A percentile compares a stretch with the other conserved stretches of the same genome.
phyloP scores from a whole-genome alignment of 2,888 invertebrate genomes.

The Tholera decimalis region DNA sequence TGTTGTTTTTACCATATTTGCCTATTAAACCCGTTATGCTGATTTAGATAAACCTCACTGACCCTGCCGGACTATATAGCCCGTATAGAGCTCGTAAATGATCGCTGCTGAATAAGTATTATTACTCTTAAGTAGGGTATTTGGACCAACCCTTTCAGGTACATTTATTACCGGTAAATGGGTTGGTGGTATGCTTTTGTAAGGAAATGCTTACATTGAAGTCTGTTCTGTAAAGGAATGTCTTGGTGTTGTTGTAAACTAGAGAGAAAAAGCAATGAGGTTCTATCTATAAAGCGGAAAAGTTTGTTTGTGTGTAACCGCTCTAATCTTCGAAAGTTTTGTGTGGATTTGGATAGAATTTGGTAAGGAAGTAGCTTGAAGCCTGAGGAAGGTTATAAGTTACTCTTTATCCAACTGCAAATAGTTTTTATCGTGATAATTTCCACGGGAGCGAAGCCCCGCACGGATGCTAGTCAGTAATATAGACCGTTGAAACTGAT shows the following conservation, averaged over 20 bases:
- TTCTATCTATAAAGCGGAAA: not conserved
- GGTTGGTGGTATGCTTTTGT: not conserved
- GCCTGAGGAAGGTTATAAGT: too few relatives aligned
- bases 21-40: conserved; percentile 40
- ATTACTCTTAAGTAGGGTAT: conserved; percentile 31
- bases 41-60: conserved; percentile 25
- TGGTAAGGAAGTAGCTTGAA: too few relatives aligned
- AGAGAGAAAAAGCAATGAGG: too few relatives aligned
- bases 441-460: too few relatives aligned
- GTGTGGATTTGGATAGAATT: too few relatives aligned
- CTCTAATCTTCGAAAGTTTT: too few relatives aligned
- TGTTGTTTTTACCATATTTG: conserved; percentile 21
- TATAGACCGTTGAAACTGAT: too few relatives aligned
- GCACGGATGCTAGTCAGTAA: too few relatives aligned
- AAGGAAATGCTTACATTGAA: not conserved
- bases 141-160: conserved; percentile 7
- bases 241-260: too few relatives aligned
- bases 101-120: conserved; percentile 53
- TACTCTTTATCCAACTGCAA: not conserved
- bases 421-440: too few relatives aligned
- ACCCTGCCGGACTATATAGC: conserved; percentile 41
- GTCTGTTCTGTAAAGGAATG: not conserved
- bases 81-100: conserved; percentile 51
- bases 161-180: conserved; percentile 29
- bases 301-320: too few relatives aligned